Base-by-base conservation (phyloP, 2,888 invertebrate genomes). In the Cosmia trapezina region DNA sequence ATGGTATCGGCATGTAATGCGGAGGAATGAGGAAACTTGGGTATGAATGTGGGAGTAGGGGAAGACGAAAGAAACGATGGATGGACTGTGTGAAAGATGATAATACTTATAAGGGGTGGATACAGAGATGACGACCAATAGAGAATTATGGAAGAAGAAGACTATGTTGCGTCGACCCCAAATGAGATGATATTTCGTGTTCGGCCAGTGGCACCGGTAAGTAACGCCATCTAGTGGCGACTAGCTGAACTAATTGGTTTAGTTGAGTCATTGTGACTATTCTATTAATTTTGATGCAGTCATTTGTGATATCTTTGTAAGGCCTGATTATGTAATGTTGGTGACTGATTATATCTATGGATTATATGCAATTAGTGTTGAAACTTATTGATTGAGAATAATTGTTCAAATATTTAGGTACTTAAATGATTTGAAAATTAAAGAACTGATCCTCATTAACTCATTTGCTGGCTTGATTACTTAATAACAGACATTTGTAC, bases 141-240 rank as follows among this genome's bases (percentile, higher is more conserved):
- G 17, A 54, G 54, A 54, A 28, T 4, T 17, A 54, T 54, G 14
- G 11, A 43, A 60, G 17, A 22, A 43, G 9, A 22, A 22, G 1
- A 41, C 14, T 9, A 17, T 56, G 22, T 14, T n/a, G 14, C 14
- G 37, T 7, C 14, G 9, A 6, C 5, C 17, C 0, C 3, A 5
- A 22, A 41, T 14, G 9, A 17, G 37, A 37, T 60, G 37, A 37
- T 37, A 98, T 95, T 98, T 98, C 93, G 97, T 98, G 47, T 98
- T 98, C 81, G 98, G 98, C 7, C 97, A 97, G 97, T 73, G 98
- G 98, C 17, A 98, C 99, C 8, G 95, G 95, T 94, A 53, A 88
- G 92, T 81, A 59, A 22, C 62, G 69, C n/a, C 78, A 78, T 77
- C 81, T 81, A 71, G 59, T 56, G 54, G 28, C 49, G 47, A 70